Conservation (phyloP, 2,888 invertebrate species). For the Noctua pronuba region DNA sequence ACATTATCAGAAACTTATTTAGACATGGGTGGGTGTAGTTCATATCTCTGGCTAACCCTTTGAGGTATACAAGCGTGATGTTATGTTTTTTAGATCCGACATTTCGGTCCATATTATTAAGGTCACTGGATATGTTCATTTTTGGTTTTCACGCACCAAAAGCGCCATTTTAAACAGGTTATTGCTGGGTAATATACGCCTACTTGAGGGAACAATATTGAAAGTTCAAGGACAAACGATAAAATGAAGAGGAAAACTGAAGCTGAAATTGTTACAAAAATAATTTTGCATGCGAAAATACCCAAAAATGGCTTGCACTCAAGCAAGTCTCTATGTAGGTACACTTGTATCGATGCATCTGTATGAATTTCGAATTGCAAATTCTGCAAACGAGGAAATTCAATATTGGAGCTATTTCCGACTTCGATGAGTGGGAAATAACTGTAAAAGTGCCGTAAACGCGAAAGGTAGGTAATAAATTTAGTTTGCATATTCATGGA, state of each 20-base stretch:
- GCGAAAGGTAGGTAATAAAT: too few relatives aligned
- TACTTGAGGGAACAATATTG: neutral
- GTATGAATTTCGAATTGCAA: neutral
- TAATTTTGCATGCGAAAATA: neutral
- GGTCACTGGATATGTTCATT: conserved; percentile 15
- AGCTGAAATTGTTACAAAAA: neutral
- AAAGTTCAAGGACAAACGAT: conserved; percentile 21
- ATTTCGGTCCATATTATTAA: conserved; percentile 6
- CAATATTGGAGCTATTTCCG: conserved; percentile 8
- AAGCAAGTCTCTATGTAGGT: neutral
- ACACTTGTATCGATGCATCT: neutral
- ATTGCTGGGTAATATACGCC: neutral
- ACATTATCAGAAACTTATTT: conserved; percentile 33
- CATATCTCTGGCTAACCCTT: neutral
- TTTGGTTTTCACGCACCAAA: neutral
- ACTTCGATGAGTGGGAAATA: conserved; percentile 5
- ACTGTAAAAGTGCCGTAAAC: neutral
- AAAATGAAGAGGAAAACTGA: neutral
- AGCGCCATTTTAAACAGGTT: conserved; percentile 17
- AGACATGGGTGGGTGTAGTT: conserved; percentile 19
- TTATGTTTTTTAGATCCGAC: neutral
- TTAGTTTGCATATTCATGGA: neutral
- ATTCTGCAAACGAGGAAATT: neutral
- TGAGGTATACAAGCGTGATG: neutral
- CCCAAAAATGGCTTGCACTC: neutral